These are phyloP conservation scores for Synergus laeviventris DNA, from an alignment of 2,888 invertebrate genomes.

Conservation along the genomic window DNA sequence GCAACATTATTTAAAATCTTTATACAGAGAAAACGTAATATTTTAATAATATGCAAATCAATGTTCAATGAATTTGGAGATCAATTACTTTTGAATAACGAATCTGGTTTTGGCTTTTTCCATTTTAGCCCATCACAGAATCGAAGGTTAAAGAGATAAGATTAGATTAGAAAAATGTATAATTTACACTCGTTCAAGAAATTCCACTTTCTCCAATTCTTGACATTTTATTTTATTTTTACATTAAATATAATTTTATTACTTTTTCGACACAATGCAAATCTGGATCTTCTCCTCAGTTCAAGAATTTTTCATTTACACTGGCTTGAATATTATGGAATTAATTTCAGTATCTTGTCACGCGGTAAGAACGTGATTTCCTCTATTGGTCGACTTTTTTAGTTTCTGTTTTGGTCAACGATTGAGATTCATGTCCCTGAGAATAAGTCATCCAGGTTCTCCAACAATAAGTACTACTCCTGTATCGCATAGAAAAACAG, in stretches of 20 bases:
- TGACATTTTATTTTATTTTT: neutral
- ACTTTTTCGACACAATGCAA: neutral
- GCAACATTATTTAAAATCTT: no score
- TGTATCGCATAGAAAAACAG: neutral
- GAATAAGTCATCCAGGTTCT: constrained; percentile 7
- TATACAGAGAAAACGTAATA: no score
- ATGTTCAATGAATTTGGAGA: no score
- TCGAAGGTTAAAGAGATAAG: constrained; percentile 29
- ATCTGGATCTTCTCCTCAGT: neutral
- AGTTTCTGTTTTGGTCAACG: neutral
- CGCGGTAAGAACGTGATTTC: neutral
- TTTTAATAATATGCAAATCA: no score
- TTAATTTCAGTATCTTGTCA: neutral
- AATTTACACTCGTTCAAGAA: neutral
- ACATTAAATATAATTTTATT: neutral
- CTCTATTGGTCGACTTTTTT: neutral
- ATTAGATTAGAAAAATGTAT: constrained; percentile 28
- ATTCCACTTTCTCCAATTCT: neutral
- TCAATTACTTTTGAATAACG: neutral
- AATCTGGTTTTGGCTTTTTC: constrained; percentile 12
- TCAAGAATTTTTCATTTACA: neutral
- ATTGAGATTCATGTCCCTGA: neutral
- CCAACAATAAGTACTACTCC: no score
- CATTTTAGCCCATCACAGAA: constrained; percentile 29
- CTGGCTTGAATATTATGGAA: neutral